Percentiles rank a stretch among this genome's conserved stretches.
Conservation (phyloP, 1,140 invertebrate genomes). For the Zaprionus kolodkinae region DNA sequence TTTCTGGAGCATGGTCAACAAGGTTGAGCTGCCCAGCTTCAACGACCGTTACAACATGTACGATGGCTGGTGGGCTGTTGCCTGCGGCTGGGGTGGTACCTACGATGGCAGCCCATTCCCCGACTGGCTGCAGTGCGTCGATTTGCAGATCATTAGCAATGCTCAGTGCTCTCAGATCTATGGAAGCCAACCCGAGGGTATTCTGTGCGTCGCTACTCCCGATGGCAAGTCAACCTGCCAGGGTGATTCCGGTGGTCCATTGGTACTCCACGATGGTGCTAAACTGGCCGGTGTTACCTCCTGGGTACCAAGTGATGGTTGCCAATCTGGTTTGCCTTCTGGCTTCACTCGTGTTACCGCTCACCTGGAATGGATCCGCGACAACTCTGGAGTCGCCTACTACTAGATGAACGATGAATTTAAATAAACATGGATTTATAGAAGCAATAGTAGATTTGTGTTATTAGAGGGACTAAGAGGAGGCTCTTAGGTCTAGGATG, state of each 20-base stretch:
- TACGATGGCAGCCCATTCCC: constrained; percentile 31
- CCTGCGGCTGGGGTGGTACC: constrained; percentile 51
- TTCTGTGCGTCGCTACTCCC: constrained; percentile 47
- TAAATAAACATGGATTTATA: background rate
- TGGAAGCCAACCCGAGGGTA: constrained; percentile 20
- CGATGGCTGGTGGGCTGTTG: constrained; percentile 35
- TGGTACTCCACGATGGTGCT: constrained; percentile 82
- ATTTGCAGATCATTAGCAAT: constrained; percentile 54
- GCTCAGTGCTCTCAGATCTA: constrained; percentile 58
- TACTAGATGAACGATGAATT: constrained; percentile 39
- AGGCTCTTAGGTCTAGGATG: background rate
- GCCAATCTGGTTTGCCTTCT: constrained; percentile 85
- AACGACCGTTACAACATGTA: constrained; percentile 33
- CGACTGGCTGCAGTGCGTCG: constrained; percentile 52
- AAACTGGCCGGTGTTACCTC: constrained; percentile 85
- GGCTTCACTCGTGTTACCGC: constrained; percentile 86
- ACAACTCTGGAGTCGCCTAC: constrained; percentile 84
- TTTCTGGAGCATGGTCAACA: constrained; percentile 40
- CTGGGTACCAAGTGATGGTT: constrained; percentile 84
- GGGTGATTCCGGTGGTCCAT: constrained; percentile 86
- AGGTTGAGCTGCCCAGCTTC: constrained; percentile 42
- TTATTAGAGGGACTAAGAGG: background rate
- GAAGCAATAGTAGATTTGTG: background rate
- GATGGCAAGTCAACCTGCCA: constrained; percentile 62
- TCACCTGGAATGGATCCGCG: constrained; percentile 85